phyloP scores from a whole-genome alignment of 2,113 vertebrate species.

The Eclectus roratus region DNA sequence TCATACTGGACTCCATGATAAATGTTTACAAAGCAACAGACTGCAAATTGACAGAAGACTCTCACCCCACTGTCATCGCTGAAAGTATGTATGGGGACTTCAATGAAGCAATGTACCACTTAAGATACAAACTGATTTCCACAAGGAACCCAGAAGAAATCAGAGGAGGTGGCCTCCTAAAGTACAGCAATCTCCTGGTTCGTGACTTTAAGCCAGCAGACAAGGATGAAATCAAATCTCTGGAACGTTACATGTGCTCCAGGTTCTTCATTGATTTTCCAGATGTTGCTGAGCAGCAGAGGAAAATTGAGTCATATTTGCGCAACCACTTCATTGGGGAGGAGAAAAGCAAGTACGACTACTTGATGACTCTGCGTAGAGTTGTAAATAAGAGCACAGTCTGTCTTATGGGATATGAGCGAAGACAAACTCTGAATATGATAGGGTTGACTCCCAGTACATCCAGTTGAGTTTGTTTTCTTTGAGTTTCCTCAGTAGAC shows the following conservation, averaged over 20 bases:
- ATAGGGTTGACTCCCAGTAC: slow-evolving; percentile 52
- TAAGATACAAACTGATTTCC: slow-evolving; percentile 88
- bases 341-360: slow-evolving; percentile 94
- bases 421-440: slow-evolving; percentile 93
- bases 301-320: slow-evolving; percentile 95
- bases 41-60: slow-evolving; percentile 54
- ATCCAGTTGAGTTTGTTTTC: background rate
- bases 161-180: slow-evolving; percentile 92
- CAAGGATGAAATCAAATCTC: slow-evolving; percentile 89
- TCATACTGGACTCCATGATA: slow-evolving; percentile 88
- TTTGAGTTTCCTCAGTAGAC: background rate
- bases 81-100: slow-evolving; percentile 98
- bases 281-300: slow-evolving; percentile 89
- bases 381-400: slow-evolving; percentile 94
- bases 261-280: slow-evolving; percentile 98
- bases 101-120: slow-evolving; percentile 89
- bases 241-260: slow-evolving; percentile 98
- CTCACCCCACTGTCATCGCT: slow-evolving; percentile 78
- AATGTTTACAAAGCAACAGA: slow-evolving; percentile 81
- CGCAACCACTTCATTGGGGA: slow-evolving; percentile 95
- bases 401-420: slow-evolving; percentile 92
- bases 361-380: slow-evolving; percentile 90
- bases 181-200: slow-evolving; percentile 94
- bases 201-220: slow-evolving; percentile 90
- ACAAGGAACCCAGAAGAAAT: slow-evolving; percentile 95